These are phyloP conservation scores for Drosophila kambysellisi DNA, from an alignment of 2,888 invertebrate genomes.

Conservation along the genomic window DNA sequence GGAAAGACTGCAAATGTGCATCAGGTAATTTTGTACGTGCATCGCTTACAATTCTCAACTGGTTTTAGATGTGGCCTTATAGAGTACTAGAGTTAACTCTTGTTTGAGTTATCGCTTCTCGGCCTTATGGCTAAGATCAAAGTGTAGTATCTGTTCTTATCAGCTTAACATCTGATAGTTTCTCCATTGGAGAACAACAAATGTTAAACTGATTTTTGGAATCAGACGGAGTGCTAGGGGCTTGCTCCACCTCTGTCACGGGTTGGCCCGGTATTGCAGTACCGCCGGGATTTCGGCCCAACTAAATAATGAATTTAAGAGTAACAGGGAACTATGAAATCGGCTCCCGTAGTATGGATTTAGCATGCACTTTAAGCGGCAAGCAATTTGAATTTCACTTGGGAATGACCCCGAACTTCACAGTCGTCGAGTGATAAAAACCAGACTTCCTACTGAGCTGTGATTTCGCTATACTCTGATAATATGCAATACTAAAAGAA, in stretches of 20 bases:
- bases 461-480: neutral
- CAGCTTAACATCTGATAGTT: conserved; percentile 52
- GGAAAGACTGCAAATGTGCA: neutral
- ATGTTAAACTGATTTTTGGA: conserved; percentile 43
- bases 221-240: conserved; percentile 30
- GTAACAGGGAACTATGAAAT: accelerated
- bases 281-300: conserved; percentile 7
- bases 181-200: conserved; percentile 48
- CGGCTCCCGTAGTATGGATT: accelerated
- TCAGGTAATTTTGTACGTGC: neutral
- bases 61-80: neutral
- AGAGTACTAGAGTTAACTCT: accelerated
- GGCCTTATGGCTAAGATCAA: conserved; percentile 38
- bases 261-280: conserved; percentile 36
- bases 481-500: neutral
- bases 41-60: conserved; percentile 18
- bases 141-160: conserved; percentile 51
- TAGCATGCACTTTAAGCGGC: neutral
- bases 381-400: neutral
- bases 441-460: neutral
- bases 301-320: neutral
- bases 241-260: conserved; percentile 50
- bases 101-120: conserved; percentile 17
- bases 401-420: no score
- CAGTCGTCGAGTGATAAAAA: neutral